Evolutionary conservation across 2,113 vertebrate species (phyloP).

Genomic region (Carlito syrichta): DNA sequence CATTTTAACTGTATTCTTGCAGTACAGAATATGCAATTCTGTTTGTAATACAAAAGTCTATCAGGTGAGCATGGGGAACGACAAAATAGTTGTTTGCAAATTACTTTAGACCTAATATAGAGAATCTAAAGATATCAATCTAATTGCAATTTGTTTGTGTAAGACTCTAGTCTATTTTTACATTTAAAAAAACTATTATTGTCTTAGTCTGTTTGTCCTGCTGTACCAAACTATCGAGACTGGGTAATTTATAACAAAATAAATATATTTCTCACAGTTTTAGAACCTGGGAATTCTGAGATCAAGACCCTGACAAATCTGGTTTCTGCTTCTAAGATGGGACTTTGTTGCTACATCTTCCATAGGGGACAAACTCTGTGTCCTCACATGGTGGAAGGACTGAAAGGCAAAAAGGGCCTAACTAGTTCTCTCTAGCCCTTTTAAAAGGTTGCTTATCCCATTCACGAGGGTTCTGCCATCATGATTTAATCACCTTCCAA

Average conservation of each 20-base stretch:
- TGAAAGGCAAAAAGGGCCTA: neutral
- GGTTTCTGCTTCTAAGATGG: neutral
- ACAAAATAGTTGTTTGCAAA: neutral
- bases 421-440: neutral
- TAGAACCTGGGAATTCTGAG: neutral
- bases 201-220: neutral
- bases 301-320: neutral
- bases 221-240: neutral
- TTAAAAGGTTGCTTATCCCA: neutral
- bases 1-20: neutral
- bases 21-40: constrained; percentile 31
- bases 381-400: neutral
- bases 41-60: constrained; percentile 18
- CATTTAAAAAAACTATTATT: neutral
- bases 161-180: neutral
- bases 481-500: neutral
- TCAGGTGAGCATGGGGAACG: constrained; percentile 16
- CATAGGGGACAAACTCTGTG: rapidly evolving
- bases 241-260: neutral
- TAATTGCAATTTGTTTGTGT: constrained; percentile 4
- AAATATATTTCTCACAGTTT: neutral
- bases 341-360: neutral
- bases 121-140: neutral
- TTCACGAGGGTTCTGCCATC: neutral
- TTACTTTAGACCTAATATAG: neutral